Evolutionary conservation across 2,797 vertebrate genomes (phyloP), one percentile per base, ranked within the genome.

Genomic region (Neosilurus mollespiculum): DNA sequence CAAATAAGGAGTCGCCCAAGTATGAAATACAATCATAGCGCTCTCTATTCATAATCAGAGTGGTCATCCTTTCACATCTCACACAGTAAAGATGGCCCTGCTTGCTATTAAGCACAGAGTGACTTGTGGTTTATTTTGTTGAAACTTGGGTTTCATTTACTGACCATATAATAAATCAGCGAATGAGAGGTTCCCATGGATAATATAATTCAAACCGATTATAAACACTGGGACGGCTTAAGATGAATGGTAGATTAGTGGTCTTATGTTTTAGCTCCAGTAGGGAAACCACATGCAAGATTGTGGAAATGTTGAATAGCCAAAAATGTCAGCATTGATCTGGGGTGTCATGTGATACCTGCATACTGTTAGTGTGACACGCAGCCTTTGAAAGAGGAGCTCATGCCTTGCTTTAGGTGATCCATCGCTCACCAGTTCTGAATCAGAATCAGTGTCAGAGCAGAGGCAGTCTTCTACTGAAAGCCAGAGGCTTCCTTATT

Each of bases 1-100:
- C 87, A 87, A 87, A 88, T 78, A 85, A 84, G 84, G 87, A 87
- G 59, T 53, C 78, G 83, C 81, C 78, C 66, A 86, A 81, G 83
- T 70, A 70, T 84, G 79, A 71, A 81, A 84, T 66, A 71, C 70
- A 87, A 82, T 82, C 64, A 79, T 64, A 20, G 49, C 34, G 56
- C 12, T 72, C 43, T 78, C 54, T 77, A 77, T 82, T 81, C 80
- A 56, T 82, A 78, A 82, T 76, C 86, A 84, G 53, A 85, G 75
- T 26, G 56, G 79, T 66, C 80, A 83, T 71, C 80, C 80, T 58
- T 82, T 80, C 83, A 78, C 15, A 22, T 49, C 20, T 34, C 59
- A 49, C 30, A 51, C 12, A 67, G 34, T 64, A 76, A 58, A 51
- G 64, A 78, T n/a, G 22, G 11, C 51, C 26, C 49, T 72, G 2